Evolutionary conservation across 2,888 invertebrate species (phyloP), one percentile per base, ranked within the genome.

Genomic region (Rotaria socialis): DNA sequence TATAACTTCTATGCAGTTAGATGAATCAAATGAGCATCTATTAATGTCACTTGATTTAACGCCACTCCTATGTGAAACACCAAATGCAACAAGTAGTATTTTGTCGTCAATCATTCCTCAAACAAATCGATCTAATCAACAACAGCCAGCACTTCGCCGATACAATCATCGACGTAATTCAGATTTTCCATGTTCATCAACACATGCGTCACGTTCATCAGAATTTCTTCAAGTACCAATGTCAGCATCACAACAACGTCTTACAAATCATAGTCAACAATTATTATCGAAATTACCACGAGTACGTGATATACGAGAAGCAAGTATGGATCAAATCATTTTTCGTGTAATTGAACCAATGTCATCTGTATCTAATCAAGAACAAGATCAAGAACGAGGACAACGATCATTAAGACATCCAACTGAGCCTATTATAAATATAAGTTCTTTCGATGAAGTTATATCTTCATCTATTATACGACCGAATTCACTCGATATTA

Each of bases 241-340:
- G 47, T 80, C 80, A 80, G 47, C 80, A 47, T 80, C 80, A 47
- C 47, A 43, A 80, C 80, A 80, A 47, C 80, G 80, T 24, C n/a
- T 80, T 47, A 41, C 47, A 43, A 43, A 80, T 47, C 24, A 43
- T n/a, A 47, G 2, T 47, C 43, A 43, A 14, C 43, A 80, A 47
- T n/a, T 47, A 24, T 24, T 14, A 47, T 47, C 80, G 24, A 43
- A 47, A 47, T n/a, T 80, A n/a, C 47, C 80, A 80, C 43, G 47
- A 47, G 80, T 80, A 47, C 43, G 80, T 47, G 80, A 80, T 80
- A 80, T 80, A 47, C 80, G 80, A n/a, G 80, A 80, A 47, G 80
- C 80, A 7, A 80, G 80, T 16, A 80, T 80, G 24, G 80, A 80
- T 80, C 80, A 80, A 24, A 80, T 80, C 47, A 47, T 80, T 11